A percentile compares a stretch with the other conserved stretches of the same genome.
phyloP scores from a whole-genome alignment of 1,140 invertebrate species.

The Mactra quadrangularis region DNA sequence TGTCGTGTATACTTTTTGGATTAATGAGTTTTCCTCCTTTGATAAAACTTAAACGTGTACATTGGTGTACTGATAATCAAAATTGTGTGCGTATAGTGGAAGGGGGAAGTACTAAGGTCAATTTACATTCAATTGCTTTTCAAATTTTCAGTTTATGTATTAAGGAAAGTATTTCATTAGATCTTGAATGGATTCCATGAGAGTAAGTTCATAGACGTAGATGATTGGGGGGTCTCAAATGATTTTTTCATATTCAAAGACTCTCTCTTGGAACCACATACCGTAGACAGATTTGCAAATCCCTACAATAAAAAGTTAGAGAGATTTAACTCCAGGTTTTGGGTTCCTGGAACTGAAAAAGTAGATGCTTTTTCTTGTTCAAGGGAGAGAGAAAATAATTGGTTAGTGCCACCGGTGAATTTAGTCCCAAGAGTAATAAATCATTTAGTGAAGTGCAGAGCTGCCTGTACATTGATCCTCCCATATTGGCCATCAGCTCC shows the following conservation, averaged over 20 bases:
- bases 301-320: neutral
- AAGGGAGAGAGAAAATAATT: slow-evolving; percentile 9
- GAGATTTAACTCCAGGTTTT: neutral
- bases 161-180: neutral
- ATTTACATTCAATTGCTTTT: slow-evolving; percentile 12
- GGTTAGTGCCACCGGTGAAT: slow-evolving; percentile 9
- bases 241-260: slow-evolving; percentile 6
- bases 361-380: neutral
- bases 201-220: neutral
- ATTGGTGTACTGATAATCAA: slow-evolving; percentile 22
- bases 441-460: no score
- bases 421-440: slow-evolving; percentile 14
- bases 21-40: slow-evolving; percentile 3
- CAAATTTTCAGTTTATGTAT: neutral
- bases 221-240: neutral
- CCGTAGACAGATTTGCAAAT: neutral
- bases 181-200: neutral
- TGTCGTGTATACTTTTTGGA: slow-evolving; percentile 6
- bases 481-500: no score
- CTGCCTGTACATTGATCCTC: no score
- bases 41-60: neutral
- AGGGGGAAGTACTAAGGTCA: slow-evolving; percentile 6
- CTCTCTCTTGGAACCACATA: neutral
- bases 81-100: slow-evolving; percentile 15
- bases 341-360: slow-evolving; percentile 14